phyloP scores from a whole-genome alignment of 92 coral and sea anemone species.

The Ricordea florida region DNA sequence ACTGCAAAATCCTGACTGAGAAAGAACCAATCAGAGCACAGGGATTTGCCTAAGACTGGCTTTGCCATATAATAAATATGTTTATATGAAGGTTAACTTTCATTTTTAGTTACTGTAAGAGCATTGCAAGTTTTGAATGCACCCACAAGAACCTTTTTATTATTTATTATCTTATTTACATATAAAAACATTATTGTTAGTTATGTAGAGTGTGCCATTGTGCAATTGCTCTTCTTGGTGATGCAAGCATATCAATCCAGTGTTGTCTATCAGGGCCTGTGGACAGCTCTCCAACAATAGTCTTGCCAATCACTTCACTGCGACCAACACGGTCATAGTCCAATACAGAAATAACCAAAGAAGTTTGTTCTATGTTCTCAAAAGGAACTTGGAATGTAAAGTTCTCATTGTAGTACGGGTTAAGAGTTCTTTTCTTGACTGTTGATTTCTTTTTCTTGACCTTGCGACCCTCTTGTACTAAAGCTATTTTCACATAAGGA shows the following conservation, averaged over 20 bases:
- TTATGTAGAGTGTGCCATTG: slow-evolving; percentile 94
- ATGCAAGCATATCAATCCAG: slow-evolving; percentile 96
- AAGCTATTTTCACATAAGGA: slow-evolving; percentile 92
- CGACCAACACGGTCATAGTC: slow-evolving; percentile 96
- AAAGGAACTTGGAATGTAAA: slow-evolving; percentile 93
- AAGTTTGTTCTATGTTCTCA: slow-evolving; percentile 91
- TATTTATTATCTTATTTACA: neutral
- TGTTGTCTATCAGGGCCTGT: slow-evolving; percentile 92
- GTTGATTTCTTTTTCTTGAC: slow-evolving; percentile 96
- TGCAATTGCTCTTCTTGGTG: slow-evolving; percentile 91
- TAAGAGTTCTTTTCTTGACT: slow-evolving; percentile 94
- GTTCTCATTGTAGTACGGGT: slow-evolving; percentile 93
- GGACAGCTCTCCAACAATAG: slow-evolving; percentile 94
- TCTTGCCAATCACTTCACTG: slow-evolving; percentile 97
- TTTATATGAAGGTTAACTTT: too few species aligned
- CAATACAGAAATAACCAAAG: slow-evolving; percentile 84
- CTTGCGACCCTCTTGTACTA: slow-evolving; percentile 92
- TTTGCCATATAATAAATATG: too few species aligned
- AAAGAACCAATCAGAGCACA: too few species aligned
- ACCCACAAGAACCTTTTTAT: neutral
- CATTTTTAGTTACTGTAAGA: too few species aligned
- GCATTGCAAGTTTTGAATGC: neutral
- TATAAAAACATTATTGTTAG: slow-evolving; percentile 13
- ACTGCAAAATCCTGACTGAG: too few species aligned
- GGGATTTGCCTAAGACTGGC: too few species aligned